Base-by-base conservation (phyloP, 2,888 invertebrate species). In the Phortica okadai region DNA sequence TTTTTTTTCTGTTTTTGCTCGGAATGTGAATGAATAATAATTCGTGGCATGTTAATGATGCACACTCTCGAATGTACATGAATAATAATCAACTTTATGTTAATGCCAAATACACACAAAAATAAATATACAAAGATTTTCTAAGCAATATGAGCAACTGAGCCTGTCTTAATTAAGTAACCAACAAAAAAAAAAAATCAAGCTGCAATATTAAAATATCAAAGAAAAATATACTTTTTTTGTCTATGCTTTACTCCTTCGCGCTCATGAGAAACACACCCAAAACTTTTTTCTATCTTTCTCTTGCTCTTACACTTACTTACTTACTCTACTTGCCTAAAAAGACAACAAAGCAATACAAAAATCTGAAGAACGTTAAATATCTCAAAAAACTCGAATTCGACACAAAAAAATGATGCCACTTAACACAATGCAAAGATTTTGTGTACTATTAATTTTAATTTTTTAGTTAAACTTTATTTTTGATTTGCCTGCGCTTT, bases 211-310 rank as follows among this genome's bases (percentile, higher is more conserved):
- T 75, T 72, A 50, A 45, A 58, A 64, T 78, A 14, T 50, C 50
- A 50, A 50, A 50, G 50, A 50, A 50, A 50, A 0, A 50, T 50
- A 78, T 78, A 74, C 45, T 44, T 78, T 76, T 74, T 74, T 78
- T 80, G 74, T 6, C 3, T 50, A 50, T 50, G 50, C 50, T 6
- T 50, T 50, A 33, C 33, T 33, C 33, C 3, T 33, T 54, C 10
- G 2, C n/a, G 54, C 54, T 14, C 54, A 10, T 54, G 3, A n/a
- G 2, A 54, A 54, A 14, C 2, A 10, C n/a, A 54, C n/a, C 10
- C 54, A 2, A 54, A n/a, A 25, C 21, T 11, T 16, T 78, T 80
- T 83, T 78, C 69, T 78, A 10, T 56, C 56, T 50, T 76, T 44
- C 69, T 76, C 67, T 11, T 77, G 45, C 74, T 80, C 58, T 54